Conservation (phyloP, 1,140 invertebrate species). For the Chionoecetes opilio region DNA sequence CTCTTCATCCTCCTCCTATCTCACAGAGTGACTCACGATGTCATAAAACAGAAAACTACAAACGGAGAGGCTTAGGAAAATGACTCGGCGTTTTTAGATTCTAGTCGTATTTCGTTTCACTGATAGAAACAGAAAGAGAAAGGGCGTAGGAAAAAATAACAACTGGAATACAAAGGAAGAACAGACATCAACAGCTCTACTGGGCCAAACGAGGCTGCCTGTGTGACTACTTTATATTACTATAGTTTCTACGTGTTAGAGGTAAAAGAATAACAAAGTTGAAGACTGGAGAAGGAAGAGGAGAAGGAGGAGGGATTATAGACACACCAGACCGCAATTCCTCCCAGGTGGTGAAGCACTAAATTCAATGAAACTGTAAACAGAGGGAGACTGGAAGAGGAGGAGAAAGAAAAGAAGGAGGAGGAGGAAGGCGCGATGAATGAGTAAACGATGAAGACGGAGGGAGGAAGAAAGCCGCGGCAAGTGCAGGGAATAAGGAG, state of each 20-base stretch:
- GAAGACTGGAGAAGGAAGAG: background rate
- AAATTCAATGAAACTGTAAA: background rate
- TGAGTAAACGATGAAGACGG: background rate
- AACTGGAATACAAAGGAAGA: background rate
- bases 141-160: background rate
- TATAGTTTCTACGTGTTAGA: too few species aligned
- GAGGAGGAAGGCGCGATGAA: slow-evolving; percentile 6
- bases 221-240: too few species aligned
- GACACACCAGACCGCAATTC: slow-evolving; percentile 25
- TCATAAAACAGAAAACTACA: background rate
- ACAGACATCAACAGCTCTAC: too few species aligned
- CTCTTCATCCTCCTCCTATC: background rate
- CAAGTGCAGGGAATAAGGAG: background rate
- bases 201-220: too few species aligned
- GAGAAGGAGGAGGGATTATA: slow-evolving; percentile 6
- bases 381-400: background rate
- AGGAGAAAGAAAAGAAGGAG: background rate
- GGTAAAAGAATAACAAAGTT: background rate
- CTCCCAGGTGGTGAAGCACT: background rate
- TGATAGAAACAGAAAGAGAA: background rate
- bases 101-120: background rate
- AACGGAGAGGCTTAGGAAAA: slow-evolving; percentile 12
- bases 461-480: background rate
- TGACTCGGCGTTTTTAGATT: background rate
- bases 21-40: background rate